Base-by-base conservation (phyloP, 2,888 invertebrate genomes). In the Cordilura impudica region DNA sequence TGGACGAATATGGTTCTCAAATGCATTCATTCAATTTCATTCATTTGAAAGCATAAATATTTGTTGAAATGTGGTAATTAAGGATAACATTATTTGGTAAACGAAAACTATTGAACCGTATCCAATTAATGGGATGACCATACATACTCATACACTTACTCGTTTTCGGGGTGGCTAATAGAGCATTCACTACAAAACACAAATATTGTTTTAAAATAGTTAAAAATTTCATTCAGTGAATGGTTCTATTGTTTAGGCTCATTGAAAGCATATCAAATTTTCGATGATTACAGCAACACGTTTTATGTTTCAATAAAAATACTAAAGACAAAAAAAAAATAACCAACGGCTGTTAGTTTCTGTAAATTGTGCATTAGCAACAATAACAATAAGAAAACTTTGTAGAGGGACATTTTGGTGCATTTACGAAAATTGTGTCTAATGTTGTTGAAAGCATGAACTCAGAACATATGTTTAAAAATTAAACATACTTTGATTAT, bases 41-140 rank as follows among this genome's bases (percentile, higher is more conserved):
- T 47, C 21, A 69, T 47, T 69, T 45, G 18, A 56, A 61, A 75
- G 16, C 56, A 53, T 14, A 66, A 43, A 67, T 51, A 66, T 66
- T 60, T 74, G 43, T 29, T 74, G 31, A 67, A 56, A 53, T 63
- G 61, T 19, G 56, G 45, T 49, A 76, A 70, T 76, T 70, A 58
- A 75, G 69, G 67, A 69, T 69, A 75, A 63, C 39, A 75, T 43
- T 39, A 53, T 29, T 61, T 45, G 53, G 26, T 45, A 45, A 14
- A 29, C 6, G 6, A 29, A 35, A 56, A 61, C 26, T 53, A 53
- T 61, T 53, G 43, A 71, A 71, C 51, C 53, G 12, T 71, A 21
- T 61, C 29, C 43, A 23, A n/a, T n/a, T n/a, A n/a, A n/a, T n/a
- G n/a, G n/a, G n/a, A n/a, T n/a, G n/a, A 7, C 14, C 4, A 26